phyloP scores from a whole-genome alignment of 2,113 vertebrate genomes.

The Sinosuthora webbiana region DNA sequence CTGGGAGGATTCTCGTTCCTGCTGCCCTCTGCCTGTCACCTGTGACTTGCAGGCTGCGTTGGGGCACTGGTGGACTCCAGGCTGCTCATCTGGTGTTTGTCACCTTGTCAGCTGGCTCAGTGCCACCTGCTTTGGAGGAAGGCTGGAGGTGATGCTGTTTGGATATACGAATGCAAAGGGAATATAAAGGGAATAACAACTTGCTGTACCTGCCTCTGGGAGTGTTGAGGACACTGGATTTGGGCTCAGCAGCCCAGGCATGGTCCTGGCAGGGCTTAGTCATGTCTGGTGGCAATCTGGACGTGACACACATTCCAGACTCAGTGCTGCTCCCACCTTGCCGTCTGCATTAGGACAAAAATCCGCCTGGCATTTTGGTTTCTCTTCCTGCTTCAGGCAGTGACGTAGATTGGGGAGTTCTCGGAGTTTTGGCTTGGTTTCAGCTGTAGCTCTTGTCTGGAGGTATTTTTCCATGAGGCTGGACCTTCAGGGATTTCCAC shows the following conservation, averaged over 20 bases:
- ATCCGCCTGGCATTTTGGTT: neutral
- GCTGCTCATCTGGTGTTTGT: neutral
- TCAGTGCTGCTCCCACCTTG: neutral
- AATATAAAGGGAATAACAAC: neutral
- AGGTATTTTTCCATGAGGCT: neutral
- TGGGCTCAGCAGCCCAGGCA: neutral
- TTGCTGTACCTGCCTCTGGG: neutral
- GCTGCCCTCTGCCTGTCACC: accelerated
- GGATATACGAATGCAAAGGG: neutral
- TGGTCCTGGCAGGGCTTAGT: neutral
- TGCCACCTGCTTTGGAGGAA: neutral
- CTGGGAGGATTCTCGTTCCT: neutral
- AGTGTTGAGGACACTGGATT: neutral
- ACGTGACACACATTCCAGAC: neutral
- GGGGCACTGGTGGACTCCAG: neutral
- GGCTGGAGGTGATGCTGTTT: neutral
- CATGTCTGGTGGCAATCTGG: neutral
- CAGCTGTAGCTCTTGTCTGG: neutral
- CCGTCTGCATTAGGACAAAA: neutral
- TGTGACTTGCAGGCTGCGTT: neutral
- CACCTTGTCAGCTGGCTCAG: neutral
- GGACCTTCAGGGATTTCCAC: neutral
- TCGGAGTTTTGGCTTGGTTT: neutral
- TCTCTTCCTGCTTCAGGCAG: neutral
- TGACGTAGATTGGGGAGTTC: neutral